Evolutionary conservation across 2,888 invertebrate genomes (phyloP).

Genomic region (Eupithecia pulchellata): DNA sequence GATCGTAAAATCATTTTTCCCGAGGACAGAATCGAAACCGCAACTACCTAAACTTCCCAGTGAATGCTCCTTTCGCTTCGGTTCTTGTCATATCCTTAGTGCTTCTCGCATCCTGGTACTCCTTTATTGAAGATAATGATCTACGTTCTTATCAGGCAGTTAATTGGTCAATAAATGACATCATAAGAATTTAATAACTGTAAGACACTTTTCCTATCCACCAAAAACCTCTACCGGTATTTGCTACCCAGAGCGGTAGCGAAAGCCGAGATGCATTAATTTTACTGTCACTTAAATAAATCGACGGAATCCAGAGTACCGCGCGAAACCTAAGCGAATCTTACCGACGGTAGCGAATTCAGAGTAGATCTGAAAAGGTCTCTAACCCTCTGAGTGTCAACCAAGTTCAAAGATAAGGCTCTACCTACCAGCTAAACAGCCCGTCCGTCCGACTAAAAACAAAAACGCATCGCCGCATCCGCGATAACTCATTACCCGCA

Average conservation of each 20-base stretch:
- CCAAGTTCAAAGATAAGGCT: conserved; percentile 21
- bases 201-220: not conserved
- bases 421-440: conserved; percentile 20
- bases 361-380: not conserved
- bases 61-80: not conserved
- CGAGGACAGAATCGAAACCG: no score
- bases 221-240: not conserved
- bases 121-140: not conserved
- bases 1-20: no score
- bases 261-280: not conserved
- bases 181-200: not conserved
- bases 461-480: conserved; percentile 73
- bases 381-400: conserved; percentile 1
- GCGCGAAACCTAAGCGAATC: no score
- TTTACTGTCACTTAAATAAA: not conserved
- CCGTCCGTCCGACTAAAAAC: conserved; percentile 56
- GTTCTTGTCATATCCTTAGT: no score
- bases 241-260: not conserved
- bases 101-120: no score
- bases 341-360: not conserved
- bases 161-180: not conserved
- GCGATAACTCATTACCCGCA: conserved; percentile 79
- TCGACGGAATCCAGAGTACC: not conserved
- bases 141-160: not conserved
- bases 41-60: no score